Percentiles rank a stretch among this genome's conserved stretches.
Conservation (phyloP, 2,113 vertebrate species). For the Pituophis catenifer region DNA sequence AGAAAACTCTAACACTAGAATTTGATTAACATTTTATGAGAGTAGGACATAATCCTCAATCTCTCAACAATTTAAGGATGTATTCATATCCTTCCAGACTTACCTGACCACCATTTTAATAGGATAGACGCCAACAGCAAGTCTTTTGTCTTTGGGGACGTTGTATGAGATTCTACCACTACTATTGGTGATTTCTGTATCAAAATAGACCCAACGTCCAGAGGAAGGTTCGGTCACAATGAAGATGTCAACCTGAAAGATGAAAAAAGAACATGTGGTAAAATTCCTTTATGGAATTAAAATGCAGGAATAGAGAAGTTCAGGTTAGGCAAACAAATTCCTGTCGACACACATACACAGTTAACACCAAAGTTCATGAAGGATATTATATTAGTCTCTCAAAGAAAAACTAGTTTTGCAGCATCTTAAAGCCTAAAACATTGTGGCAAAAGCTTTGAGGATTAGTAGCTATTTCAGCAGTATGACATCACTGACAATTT, state of each 20-base stretch:
- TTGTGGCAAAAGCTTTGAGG: not conserved
- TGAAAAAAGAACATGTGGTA: not conserved
- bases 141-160: conserved; percentile 83
- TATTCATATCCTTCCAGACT: not conserved
- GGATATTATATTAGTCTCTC: not conserved
- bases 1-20: not conserved
- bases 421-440: not conserved
- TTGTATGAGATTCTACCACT: conserved; percentile 89
- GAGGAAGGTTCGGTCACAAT: conserved; percentile 92
- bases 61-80: not conserved
- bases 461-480: not conserved
- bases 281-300: not conserved
- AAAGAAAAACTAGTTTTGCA: not conserved
- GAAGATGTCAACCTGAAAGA: conserved; percentile 86
- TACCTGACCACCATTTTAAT: conserved; percentile 98
- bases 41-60: not conserved
- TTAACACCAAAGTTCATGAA: not conserved
- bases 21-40: not conserved
- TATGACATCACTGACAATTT: not conserved
- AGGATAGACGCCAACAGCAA: conserved; percentile 89
- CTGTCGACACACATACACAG: not conserved
- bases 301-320: not conserved
- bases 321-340: not conserved
- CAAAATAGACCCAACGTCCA: conserved; percentile 92
- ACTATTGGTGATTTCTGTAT: conserved; percentile 92